Evolutionary conservation across 2,113 vertebrate species (phyloP).

Genomic region (Callipepla squamata): DNA sequence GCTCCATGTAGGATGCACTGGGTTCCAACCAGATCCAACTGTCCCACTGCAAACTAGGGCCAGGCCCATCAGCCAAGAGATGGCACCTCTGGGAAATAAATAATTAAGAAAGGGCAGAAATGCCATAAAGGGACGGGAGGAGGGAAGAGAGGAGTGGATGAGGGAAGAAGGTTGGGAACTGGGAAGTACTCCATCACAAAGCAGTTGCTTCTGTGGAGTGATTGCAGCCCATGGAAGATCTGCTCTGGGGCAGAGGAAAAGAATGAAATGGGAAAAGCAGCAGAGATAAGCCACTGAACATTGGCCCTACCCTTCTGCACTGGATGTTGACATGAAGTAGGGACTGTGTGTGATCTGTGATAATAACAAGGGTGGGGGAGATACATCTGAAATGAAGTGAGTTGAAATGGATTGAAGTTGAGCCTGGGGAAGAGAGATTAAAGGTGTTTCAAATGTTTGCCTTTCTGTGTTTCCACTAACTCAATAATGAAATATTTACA

Average conservation of each 20-base stretch:
- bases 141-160: not conserved
- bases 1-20: too few relatives aligned
- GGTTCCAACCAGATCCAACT: not conserved
- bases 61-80: not conserved
- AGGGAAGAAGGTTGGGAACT: not conserved
- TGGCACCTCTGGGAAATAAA: not conserved
- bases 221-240: not conserved
- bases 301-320: not conserved
- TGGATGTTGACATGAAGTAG: fast-evolving
- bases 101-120: not conserved
- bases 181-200: not conserved
- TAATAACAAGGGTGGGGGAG: not conserved
- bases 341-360: not conserved
- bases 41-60: not conserved
- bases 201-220: not conserved
- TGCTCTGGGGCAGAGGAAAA: not conserved
- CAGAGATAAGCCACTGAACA: not conserved
- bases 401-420: not conserved
- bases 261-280: not conserved
- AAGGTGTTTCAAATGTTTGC: not conserved
- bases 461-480: not conserved
- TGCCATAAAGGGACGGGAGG: not conserved
- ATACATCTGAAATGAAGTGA: not conserved
- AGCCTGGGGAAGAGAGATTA: not conserved
- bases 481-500: not conserved